These are phyloP conservation scores for Pogonus chalceus DNA, from an alignment of 1,140 invertebrate genomes.

Conservation along the genomic window DNA sequence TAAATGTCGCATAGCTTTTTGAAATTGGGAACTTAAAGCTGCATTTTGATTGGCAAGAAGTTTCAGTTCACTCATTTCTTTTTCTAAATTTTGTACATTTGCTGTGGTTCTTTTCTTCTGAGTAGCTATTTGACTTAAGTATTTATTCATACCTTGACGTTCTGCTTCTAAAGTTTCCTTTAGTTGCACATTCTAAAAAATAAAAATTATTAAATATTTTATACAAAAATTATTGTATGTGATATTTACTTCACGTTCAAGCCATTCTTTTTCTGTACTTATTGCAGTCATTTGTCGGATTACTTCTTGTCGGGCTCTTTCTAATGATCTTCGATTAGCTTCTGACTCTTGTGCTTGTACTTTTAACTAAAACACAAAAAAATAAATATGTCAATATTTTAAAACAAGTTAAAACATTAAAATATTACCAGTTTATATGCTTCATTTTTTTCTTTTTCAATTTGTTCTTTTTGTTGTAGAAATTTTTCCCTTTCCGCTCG, in stretches of 20 bases:
- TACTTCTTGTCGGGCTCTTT: slow-evolving; percentile 47
- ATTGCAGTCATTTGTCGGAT: slow-evolving; percentile 49
- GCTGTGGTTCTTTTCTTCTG: slow-evolving; percentile 19
- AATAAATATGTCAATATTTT: not conserved
- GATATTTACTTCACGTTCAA: slow-evolving; percentile 45
- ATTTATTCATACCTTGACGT: slow-evolving; percentile 33
- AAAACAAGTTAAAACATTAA: not conserved
- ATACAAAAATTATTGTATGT: not conserved
- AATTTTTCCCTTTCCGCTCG: slow-evolving; percentile 38
- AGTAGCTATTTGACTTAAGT: slow-evolving; percentile 8
- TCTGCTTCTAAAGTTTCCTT: slow-evolving; percentile 42
- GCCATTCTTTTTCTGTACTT: slow-evolving; percentile 44
- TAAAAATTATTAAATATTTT: not conserved
- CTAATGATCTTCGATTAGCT: slow-evolving; percentile 42
- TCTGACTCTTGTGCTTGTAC: slow-evolving; percentile 47
- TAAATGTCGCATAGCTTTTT: slow-evolving; percentile 42
- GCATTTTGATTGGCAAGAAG: slow-evolving; percentile 32
- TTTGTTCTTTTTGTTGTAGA: slow-evolving; percentile 33
- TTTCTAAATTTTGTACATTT: slow-evolving; percentile 23
- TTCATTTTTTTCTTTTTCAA: slow-evolving; percentile 38
- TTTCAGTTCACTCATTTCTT: slow-evolving; percentile 36
- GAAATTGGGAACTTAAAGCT: slow-evolving; percentile 39
- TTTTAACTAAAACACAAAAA: slow-evolving; percentile 36
- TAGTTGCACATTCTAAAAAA: slow-evolving; percentile 41
- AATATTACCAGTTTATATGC: slow-evolving; percentile 35